Conservation (phyloP, 2,888 invertebrate species). For the Zaprionus lineosus region DNA sequence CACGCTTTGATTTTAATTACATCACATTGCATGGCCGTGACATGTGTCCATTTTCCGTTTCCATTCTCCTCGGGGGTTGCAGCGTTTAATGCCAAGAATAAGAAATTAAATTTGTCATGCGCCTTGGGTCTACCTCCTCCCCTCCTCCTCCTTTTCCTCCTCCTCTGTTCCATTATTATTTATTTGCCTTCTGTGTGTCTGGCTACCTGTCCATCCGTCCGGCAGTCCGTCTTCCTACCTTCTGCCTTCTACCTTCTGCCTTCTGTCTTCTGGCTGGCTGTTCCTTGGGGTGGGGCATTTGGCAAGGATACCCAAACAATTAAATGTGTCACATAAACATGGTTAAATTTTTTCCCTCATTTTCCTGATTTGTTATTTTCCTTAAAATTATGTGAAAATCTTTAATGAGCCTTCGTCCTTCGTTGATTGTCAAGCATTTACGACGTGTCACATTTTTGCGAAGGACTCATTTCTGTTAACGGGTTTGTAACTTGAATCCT, state of each 20-base stretch:
- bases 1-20: conserved; percentile 73
- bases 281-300: conserved; percentile 17
- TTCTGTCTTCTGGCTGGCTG: no score
- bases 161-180: conserved; percentile 16
- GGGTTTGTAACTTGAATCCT: neutral
- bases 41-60: conserved; percentile 60
- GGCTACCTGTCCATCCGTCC: neutral
- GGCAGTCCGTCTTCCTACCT: conserved; percentile 4
- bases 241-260: no score
- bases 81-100: conserved; percentile 59
- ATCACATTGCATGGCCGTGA: conserved; percentile 49
- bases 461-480: conserved; percentile 6
- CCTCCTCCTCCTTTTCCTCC: conserved; percentile 29
- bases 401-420: conserved; percentile 39
- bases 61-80: conserved; percentile 37
- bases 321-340: conserved; percentile 76
- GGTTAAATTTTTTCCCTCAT: conserved; percentile 53
- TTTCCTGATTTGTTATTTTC: conserved; percentile 45
- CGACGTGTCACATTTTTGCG: conserved; percentile 26
- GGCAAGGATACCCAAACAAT: conserved; percentile 70
- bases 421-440: conserved; percentile 30
- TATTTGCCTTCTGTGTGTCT: conserved; percentile 22
- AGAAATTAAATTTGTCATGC: conserved; percentile 79
- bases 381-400: conserved; percentile 72
- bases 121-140: no score